Evolutionary conservation across 2,113 vertebrate species (phyloP), one percentile per base, ranked within the genome.

Genomic region (Chaenocephalus aceratus): DNA sequence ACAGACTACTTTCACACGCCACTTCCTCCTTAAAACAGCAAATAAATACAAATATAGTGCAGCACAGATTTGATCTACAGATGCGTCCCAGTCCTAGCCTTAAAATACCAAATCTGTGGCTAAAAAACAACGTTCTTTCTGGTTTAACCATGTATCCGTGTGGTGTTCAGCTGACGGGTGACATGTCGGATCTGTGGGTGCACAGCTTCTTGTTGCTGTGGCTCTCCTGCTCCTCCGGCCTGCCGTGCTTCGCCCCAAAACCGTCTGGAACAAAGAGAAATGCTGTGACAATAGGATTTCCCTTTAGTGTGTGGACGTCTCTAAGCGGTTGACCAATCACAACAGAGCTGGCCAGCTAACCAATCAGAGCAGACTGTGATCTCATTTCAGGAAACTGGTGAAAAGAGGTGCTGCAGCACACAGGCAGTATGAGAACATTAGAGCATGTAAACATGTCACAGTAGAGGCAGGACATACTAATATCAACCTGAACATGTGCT

Each of bases 181-280:
- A 81, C 59, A 57, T 2, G 5, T 44, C 23, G 1, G 69, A 26
- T 21, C 2, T n/a, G 56, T 41, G 16, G 12, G 82, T 75, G 72
- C 91, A 60, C 34, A 79, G 86, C 79, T 87, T 94, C 88, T 95
- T 96, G 63, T 21, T 91, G 71, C 54, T 53, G 69, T 63, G 79
- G n/a, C 16, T 66, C 48, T 91, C 79, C 0, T 61, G 51, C 36
- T 89, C 91, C 0, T 79, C 59, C 51, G 68, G 64, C 65, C 83
- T 69, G 76, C 64, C 59, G 71, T 88, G 93, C 80, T 96, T 95
- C 71, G 91, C 70, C 0, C 86, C 1, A 5, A 5, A 83, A 7
- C 94, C 94, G 1, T 95, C 94, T 95, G 86, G 5, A 85, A 82
- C 5, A 49, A 21, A 30, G 6, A 30, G 34, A 30, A 1, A 73